A percentile compares a stretch with the other conserved stretches of the same genome.
Conservation (phyloP, 1,140 invertebrate species). For the Ooceraea biroi region DNA sequence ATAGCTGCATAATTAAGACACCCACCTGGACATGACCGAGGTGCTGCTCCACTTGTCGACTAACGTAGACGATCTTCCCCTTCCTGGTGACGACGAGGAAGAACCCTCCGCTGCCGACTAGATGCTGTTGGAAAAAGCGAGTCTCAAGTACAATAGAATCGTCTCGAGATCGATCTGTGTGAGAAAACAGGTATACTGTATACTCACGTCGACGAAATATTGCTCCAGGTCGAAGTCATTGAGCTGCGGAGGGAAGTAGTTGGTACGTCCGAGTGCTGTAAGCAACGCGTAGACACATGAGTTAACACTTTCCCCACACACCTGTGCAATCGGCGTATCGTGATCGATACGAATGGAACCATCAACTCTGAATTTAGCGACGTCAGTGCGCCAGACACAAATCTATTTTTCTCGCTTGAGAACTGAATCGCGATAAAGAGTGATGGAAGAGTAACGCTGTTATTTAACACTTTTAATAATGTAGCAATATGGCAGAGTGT, state of each 20-base stretch:
- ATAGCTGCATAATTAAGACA: background rate
- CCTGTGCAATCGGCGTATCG: background rate
- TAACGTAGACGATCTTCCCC: slow-evolving; percentile 95
- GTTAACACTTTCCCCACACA: slow-evolving; percentile 2
- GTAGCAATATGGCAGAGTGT: too few species aligned
- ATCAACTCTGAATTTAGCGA: background rate
- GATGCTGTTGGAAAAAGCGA: slow-evolving; percentile 67
- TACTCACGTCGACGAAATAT: slow-evolving; percentile 81
- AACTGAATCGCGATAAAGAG: too few species aligned
- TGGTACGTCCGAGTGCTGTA: slow-evolving; percentile 77
- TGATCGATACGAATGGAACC: background rate
- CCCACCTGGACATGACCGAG: slow-evolving; percentile 94
- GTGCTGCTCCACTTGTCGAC: slow-evolving; percentile 93
- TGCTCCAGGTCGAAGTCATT: slow-evolving; percentile 80
- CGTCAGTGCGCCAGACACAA: too few species aligned
- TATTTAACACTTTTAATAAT: too few species aligned
- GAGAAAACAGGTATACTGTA: slow-evolving; percentile 1
- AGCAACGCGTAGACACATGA: slow-evolving; percentile 1
- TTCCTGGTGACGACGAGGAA: slow-evolving; percentile 92
- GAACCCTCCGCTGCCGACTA: slow-evolving; percentile 89
- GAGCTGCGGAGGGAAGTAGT: slow-evolving; percentile 77
- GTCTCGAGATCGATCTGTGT: slow-evolving; percentile 3
- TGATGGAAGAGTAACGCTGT: too few species aligned
- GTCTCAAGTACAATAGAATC: background rate
- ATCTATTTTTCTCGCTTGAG: too few species aligned